phyloP scores from a whole-genome alignment of 2,113 vertebrate genomes.

The Galemys pyrenaicus region DNA sequence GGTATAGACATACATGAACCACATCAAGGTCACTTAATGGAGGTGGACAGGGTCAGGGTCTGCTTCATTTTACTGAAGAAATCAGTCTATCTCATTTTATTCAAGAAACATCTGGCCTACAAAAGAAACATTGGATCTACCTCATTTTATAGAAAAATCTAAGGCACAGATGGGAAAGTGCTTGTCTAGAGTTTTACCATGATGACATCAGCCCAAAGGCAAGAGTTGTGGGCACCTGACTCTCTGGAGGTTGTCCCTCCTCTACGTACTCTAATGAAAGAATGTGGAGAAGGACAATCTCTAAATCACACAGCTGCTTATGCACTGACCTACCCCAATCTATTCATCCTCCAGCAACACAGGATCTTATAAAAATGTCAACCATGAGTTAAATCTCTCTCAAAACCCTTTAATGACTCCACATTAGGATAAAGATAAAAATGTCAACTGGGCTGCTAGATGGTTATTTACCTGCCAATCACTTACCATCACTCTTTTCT shows the following conservation, averaged over 20 bases:
- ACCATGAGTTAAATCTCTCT: not conserved
- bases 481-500: not conserved
- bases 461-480: not conserved
- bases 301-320: not conserved
- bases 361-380: not conserved
- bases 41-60: not conserved
- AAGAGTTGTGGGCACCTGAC: not conserved
- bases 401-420: not conserved
- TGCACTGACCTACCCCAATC: not conserved
- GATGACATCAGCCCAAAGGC: not conserved
- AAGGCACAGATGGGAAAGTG: not conserved
- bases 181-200: not conserved
- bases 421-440: not conserved
- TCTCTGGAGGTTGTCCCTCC: not conserved
- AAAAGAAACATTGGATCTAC: not conserved
- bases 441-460: fast-evolving
- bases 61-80: not conserved
- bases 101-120: not conserved
- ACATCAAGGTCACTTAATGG: too few species aligned
- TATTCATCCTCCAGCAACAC: not conserved
- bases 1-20: not conserved
- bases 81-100: not conserved
- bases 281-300: not conserved
- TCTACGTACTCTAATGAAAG: not conserved
- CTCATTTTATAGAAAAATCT: not conserved